Percentiles rank a stretch among this genome's conserved stretches.
phyloP scores from a whole-genome alignment of 1,140 invertebrate genomes.

The Melanaphis sacchari region DNA sequence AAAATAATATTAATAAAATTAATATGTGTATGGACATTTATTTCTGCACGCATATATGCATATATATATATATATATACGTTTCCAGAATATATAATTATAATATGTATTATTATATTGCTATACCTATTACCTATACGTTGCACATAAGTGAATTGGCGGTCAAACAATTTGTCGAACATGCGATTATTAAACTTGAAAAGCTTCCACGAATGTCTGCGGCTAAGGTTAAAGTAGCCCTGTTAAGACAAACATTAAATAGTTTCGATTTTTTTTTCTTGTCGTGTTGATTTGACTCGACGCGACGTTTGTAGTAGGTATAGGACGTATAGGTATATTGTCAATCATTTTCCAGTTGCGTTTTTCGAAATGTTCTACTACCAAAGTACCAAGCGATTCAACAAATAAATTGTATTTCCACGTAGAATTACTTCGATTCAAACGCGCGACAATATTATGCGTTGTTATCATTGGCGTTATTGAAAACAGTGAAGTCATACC shows the following conservation, averaged over 20 bases:
- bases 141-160: not conserved
- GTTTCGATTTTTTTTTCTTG: not conserved
- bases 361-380: not conserved
- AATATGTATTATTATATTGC: not conserved
- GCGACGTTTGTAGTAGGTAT: too few species aligned
- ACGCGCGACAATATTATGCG: not conserved
- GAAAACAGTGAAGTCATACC: not conserved
- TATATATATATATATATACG: not conserved
- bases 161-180: not conserved
- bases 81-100: not conserved
- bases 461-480: not conserved
- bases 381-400: not conserved
- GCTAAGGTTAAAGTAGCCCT: not conserved
- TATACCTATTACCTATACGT: not conserved
- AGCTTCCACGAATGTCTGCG: not conserved
- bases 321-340: too few species aligned
- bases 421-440: not conserved
- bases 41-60: not conserved
- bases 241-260: not conserved
- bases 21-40: not conserved
- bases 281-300: too few species aligned
- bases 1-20: not conserved
- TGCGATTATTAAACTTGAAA: not conserved
- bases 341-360: not conserved
- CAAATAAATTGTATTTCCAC: not conserved